These are phyloP conservation scores for Oscheius sp. DNA, from an alignment of 2,888 invertebrate species.

Conservation along the genomic window DNA sequence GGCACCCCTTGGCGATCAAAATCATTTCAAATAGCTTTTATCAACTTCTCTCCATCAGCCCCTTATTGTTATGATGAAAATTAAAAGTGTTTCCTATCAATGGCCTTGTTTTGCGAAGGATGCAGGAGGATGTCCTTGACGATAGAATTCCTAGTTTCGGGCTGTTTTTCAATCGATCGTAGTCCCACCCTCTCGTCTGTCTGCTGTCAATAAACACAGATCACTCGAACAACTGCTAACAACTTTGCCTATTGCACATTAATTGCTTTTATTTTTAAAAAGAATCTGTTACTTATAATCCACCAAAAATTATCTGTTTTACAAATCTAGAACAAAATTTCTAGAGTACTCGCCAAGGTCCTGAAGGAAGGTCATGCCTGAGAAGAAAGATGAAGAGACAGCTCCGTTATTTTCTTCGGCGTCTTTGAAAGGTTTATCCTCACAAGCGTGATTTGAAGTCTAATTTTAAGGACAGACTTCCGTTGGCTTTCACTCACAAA, in stretches of 20 bases:
- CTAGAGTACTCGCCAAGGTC: no score
- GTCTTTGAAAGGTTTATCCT: background rate
- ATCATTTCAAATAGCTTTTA: no score
- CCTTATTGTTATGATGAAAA: no score
- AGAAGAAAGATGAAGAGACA: background rate
- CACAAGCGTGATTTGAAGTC: constrained; percentile 13
- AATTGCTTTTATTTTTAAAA: background rate
- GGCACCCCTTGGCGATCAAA: no score
- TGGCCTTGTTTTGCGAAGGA: no score
- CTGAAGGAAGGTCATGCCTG: no score
- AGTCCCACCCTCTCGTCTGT: background rate
- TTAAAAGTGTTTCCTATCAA: no score
- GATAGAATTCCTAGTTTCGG: background rate
- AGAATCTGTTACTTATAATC: background rate
- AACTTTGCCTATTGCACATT: background rate
- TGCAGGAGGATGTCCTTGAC: no score
- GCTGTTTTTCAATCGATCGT: background rate
- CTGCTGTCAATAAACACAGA: background rate
- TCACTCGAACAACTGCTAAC: no score
- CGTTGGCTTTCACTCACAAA: constrained; percentile 27
- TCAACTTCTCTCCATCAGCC: no score
- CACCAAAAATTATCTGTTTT: no score
- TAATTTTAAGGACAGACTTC: constrained; percentile 33
- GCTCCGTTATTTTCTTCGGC: background rate
- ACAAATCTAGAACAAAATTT: no score